These are phyloP conservation scores for Chaetops frenatus DNA, from an alignment of 2,113 vertebrate genomes.

Conservation along the genomic window DNA sequence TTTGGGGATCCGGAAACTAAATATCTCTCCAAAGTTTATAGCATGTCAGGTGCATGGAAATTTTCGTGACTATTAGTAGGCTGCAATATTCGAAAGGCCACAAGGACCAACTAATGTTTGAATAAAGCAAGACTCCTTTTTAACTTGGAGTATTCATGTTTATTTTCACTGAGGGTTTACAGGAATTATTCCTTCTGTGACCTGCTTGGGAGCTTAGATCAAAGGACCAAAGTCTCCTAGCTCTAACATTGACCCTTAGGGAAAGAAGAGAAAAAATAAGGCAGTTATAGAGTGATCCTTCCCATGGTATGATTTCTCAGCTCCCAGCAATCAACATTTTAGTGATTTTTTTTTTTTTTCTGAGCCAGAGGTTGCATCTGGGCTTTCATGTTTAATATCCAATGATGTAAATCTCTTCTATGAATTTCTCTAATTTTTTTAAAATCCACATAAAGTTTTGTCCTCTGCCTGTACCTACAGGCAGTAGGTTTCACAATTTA, in stretches of 20 bases:
- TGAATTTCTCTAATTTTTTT: constrained; percentile 9
- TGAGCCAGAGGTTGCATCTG: constrained; percentile 18
- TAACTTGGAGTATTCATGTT: neutral
- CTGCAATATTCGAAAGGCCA: neutral
- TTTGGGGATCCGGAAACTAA: neutral
- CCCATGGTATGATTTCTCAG: constrained; percentile 33
- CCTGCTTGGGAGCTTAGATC: constrained; percentile 29
- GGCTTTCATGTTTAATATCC: constrained; percentile 44
- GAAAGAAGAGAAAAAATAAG: constrained; percentile 15
- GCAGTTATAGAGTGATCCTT: constrained; percentile 11
- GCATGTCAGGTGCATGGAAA: neutral
- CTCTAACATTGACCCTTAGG: constrained; percentile 28
- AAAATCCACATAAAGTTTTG: constrained; percentile 17
- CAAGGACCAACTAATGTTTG: neutral
- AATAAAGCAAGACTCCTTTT: neutral
- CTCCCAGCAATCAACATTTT: constrained; percentile 26
- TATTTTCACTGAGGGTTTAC: constrained; percentile 7
- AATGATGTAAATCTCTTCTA: neutral
- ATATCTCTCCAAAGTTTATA: neutral
- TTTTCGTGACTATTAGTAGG: neutral
- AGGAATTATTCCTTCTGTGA: constrained; percentile 15
- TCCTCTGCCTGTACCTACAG: neutral
- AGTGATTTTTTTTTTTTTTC: neutral
- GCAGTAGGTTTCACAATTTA: neutral
- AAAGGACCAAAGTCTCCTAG: constrained; percentile 35